Evolutionary conservation across 1,140 invertebrate species (phyloP), one percentile per base, ranked within the genome.

Genomic region (Pseudomyrmex sp.): DNA sequence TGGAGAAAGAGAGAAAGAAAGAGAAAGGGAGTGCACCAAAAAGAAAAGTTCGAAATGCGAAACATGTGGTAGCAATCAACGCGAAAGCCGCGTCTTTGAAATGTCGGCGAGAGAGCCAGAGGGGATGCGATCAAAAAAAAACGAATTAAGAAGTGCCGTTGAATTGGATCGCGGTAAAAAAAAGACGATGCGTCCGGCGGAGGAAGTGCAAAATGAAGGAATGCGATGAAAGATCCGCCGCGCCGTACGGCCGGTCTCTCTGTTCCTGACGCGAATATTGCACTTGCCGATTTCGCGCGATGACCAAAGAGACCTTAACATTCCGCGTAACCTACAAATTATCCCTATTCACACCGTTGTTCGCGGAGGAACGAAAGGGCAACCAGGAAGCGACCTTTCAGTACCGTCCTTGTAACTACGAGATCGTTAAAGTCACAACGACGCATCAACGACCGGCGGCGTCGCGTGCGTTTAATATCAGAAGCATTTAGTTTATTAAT

Each of bases 1-100:
- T 88, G 76, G 44, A 63, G 46, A 89, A 82, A 87, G 69, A 65
- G 68, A 59, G 66, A 73, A 70, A 70, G 83, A 68, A 7, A 35
- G 69, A 65, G 73, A 59, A 72, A 73, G 75, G 65, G 69, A 68
- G 8, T 68, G 54, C 65, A 52, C 44, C 54, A 44, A 68, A 35
- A 35, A 74, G 82, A 84, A 80, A 77, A 59, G 66, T 83, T 35
- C 59, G 73, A 76, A 89, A 89, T 84, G 87, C 70, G 83, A 89
- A 91, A 88, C 91, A 91, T 89, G 88, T 91, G 91, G 88, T 83
- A 82, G 84, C 85, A 91, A 91, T 91, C 90, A 91, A 83, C 70
- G 76, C 54, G 65, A 76, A 66, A 69, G 80, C 74, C 82, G 88
- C 80, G 88, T 91, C 89, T 91, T 84, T 62, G 69, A 84, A 87